Conservation (phyloP, 2,113 vertebrate genomes). For the Telmatochromis sp. region DNA sequence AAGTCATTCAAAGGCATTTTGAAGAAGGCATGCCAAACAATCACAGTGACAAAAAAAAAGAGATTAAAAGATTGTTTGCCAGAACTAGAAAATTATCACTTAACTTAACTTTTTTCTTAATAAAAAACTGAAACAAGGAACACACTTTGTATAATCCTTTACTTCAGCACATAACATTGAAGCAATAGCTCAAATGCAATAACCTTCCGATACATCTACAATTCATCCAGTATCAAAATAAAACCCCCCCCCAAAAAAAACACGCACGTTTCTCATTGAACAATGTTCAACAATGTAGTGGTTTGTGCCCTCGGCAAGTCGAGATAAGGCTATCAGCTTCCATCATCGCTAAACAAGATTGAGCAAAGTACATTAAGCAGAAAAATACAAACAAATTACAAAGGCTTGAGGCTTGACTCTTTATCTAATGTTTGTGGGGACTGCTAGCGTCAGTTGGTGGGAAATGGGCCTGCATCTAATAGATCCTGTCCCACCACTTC, state of each 20-base stretch:
- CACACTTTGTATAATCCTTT: background rate
- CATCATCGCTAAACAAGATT: constrained; percentile 78
- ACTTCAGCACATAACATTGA: background rate
- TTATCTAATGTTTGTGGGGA: constrained; percentile 74
- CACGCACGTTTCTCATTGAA: constrained; percentile 36
- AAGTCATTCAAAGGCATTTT: background rate
- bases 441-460: constrained; percentile 62
- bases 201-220: constrained; percentile 4
- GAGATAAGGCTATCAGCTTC: constrained; percentile 79
- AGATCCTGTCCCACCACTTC: constrained; percentile 72
- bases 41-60: background rate
- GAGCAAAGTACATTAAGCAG: constrained; percentile 79
- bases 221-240: constrained; percentile 29
- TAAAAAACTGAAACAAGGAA: background rate
- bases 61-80: background rate
- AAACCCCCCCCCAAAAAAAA: background rate
- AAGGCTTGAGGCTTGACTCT: constrained; percentile 72
- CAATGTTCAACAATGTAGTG: constrained; percentile 61
- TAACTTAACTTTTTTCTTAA: background rate
- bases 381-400: constrained; percentile 81
- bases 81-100: background rate
- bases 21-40: background rate
- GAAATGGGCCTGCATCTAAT: constrained; percentile 71
- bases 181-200: constrained; percentile 34
- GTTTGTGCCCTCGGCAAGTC: constrained; percentile 70